Conservation (phyloP, 2,888 invertebrate genomes). For the Saturnia pavonia region DNA sequence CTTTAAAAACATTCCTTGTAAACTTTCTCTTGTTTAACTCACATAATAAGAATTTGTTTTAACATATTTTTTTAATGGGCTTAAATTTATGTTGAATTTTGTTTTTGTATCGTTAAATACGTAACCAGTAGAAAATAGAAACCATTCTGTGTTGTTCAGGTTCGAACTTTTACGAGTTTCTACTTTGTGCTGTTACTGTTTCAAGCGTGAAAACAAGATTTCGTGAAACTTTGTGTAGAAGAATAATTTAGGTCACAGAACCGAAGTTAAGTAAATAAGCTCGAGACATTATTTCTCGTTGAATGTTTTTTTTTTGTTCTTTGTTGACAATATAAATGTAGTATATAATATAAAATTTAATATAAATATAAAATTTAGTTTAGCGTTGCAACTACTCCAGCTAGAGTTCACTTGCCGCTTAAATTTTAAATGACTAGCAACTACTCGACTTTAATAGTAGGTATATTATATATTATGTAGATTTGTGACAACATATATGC, state of each 20-base stretch:
- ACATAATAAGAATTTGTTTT: constrained; percentile 59
- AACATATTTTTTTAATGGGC: constrained; percentile 38
- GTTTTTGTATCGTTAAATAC: not conserved
- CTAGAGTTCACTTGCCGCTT: too few relatives aligned
- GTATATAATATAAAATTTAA: not conserved
- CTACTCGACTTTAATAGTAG: too few relatives aligned
- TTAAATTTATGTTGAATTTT: constrained; percentile 38
- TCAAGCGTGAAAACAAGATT: constrained; percentile 8
- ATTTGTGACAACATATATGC: too few relatives aligned
- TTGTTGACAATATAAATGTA: not conserved
- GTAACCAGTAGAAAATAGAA: not conserved
- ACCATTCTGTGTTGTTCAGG: not conserved
- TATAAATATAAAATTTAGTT: not conserved
- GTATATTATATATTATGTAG: too few relatives aligned
- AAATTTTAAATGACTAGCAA: too few relatives aligned
- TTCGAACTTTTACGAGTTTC: not conserved
- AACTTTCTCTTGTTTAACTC: constrained; percentile 56
- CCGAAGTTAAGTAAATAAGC: not conserved
- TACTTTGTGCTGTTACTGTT: not conserved
- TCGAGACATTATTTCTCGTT: not conserved
- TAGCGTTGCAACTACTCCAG: not conserved
- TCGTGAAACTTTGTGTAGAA: constrained; percentile 6
- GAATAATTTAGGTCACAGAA: constrained; percentile 8
- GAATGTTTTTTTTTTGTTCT: not conserved
- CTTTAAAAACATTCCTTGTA: constrained; percentile 60